Evolutionary conservation across 2,797 vertebrate species (phyloP), one percentile per base, ranked within the genome.

Genomic region (Lagodon rhomboides): DNA sequence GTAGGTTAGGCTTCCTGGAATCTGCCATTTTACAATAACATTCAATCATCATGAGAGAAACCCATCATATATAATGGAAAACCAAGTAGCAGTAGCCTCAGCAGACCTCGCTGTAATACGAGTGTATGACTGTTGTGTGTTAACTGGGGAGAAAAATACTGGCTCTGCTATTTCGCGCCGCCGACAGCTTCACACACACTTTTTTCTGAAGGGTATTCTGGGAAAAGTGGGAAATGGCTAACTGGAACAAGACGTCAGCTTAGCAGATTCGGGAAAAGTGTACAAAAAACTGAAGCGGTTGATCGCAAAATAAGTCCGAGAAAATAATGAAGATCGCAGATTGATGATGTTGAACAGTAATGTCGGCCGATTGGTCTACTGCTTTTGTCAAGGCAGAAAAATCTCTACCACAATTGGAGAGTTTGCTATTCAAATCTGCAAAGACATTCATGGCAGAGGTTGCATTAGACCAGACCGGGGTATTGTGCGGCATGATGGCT

Each of bases 171-270:
- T 60, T 27, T 76, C 20, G 30, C 70, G 30, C 75, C 62, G 34
- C 74, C 79, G 56, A 68, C 73, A 38, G 34, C 68, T 79, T 89
- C 77, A 72, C 74, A 78, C 44, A 34, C 67, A 49, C 46, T 65
- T 63, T 65, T 63, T 54, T 30, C 58, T 62, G 56, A 79, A 60
- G 38, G 60, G 68, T 51, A 68, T 77, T 79, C 41, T 77, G 59
- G 74, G 70, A 74, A 61, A 64, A n/a, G 69, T 60, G 46, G 18
- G 46, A 49, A 82, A 63, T 44, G n/a, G 61, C 25, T 20, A 76
- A 73, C 13, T 38, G 22, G 50, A 77, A 34, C 61, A 15, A 63
- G 27, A 71, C 58, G 34, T 51, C 8, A 38, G 34, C 8, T 38
- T 8, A 27, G 27, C 13, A 60, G 15, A 17, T 61, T 61, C 11